Base-by-base conservation (phyloP, 1,140 invertebrate species). In the Argopecten irradians region DNA sequence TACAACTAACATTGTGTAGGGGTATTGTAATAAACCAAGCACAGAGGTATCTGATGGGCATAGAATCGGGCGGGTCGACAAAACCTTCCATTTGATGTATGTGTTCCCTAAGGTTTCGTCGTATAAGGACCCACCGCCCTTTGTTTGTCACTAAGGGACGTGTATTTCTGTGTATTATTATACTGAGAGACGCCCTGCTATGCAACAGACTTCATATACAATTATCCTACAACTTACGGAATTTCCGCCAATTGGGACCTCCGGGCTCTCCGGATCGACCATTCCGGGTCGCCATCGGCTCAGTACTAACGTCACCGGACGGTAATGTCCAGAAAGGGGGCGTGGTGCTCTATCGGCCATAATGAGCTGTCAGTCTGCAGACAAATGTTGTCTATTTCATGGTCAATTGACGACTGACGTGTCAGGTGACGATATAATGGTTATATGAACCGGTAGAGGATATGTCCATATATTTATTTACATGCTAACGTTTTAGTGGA, bases 311-410 rank as follows among this genome's bases (percentile, higher is more conserved):
- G 55, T 71, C n/a, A 28, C 5, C 11, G 55, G n/a, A 71, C 55
- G 55, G 55, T 28, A 11, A 71, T 71, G 55, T 71, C 55, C 55
- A 28, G 55, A 28, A n/a, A 71, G 55, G 55, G 55, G 55, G 55
- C 55, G 55, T 71, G 22, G 55, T 71, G 55, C 55, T 71, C 28
- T 71, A 71, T n/a, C 55, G 55, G 5, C 55, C 2, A 71, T 71
- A n/a, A 71, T 71, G 22, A 71, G 55, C 55, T 71, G 55, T 71
- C 55, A 71, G 55, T 71, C 55, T 16, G 55, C n/a, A 71, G 55
- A 71, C 55, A 71, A 71, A 71, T 71, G n/a, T 71, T 71, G 55
- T 71, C 55, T n/a, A 71, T 71, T 71, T 71, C 55, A 71, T 71
- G 55, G 55, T 71, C 55, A 71, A 71, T 71, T 71, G 55, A 71